Evolutionary conservation across 2,888 invertebrate genomes (phyloP).

Genomic region (Hybos culiciformis): DNA sequence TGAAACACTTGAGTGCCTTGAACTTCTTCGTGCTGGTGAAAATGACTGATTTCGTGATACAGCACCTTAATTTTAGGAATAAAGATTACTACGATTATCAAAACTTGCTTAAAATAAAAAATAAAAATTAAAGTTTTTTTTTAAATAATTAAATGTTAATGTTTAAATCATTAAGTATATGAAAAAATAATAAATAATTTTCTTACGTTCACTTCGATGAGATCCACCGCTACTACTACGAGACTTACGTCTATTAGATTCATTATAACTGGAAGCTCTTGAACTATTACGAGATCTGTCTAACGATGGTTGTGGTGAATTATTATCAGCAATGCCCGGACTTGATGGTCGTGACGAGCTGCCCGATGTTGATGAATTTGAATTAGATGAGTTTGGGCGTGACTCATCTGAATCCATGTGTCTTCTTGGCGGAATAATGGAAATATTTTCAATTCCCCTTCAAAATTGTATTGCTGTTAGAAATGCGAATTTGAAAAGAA

Average conservation of each 20-base stretch:
- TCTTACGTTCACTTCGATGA: slow-evolving; percentile 19
- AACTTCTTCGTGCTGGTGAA: slow-evolving; percentile 20
- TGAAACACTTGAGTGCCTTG: slow-evolving; percentile 30
- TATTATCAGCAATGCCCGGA: slow-evolving; percentile 13
- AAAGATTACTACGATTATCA: background rate
- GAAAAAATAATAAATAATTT: no score
- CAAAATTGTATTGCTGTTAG: no score
- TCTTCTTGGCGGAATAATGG: no score
- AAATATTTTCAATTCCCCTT: no score
- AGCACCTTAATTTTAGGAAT: background rate
- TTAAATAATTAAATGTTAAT: no score
- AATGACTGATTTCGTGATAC: slow-evolving; percentile 19
- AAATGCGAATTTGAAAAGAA: no score
- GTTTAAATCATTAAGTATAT: no score
- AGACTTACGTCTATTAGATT: slow-evolving; percentile 4
- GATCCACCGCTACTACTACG: slow-evolving; percentile 22
- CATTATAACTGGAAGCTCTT: slow-evolving; percentile 20
- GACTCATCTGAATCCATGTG: slow-evolving; percentile 28
- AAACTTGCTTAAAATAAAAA: slow-evolving; percentile 16
- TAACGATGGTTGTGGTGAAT: slow-evolving; percentile 27
- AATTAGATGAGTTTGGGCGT: slow-evolving; percentile 26
- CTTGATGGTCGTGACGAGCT: slow-evolving; percentile 27
- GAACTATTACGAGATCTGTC: slow-evolving; percentile 16
- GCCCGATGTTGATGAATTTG: slow-evolving; percentile 36
- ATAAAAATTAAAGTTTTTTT: no score